Base-by-base conservation (phyloP, 2,888 invertebrate species). In the Biston betularia region DNA sequence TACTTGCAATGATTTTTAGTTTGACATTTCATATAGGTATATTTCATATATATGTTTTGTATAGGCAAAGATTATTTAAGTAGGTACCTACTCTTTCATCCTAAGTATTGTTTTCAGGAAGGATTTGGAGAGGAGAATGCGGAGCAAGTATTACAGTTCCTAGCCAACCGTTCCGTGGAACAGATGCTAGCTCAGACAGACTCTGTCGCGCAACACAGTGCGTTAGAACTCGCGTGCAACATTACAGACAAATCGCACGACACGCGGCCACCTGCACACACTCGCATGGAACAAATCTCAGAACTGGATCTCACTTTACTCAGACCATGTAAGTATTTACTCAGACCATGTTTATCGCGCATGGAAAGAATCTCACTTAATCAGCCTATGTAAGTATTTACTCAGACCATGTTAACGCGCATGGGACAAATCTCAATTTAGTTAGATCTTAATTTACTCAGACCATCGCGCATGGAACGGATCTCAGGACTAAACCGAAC, bases 81-180 rank as follows among this genome's bases (percentile, higher is more conserved):
- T 24, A 24, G n/a, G 8, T 33, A 33, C 35, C 35, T 42, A 40
- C 40, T 9, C 40, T 40, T 40, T 40, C 40, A 42, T 42, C 11
- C 10, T 10, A 45, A 45, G 6, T 24, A 0, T 53, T 14, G 15
- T 45, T 54, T 65, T 14, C 38, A 93, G 93, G 92, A 92, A 45
- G 88, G 88, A 0, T 93, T 93, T 65, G 93, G 92, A 1, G 93
- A 93, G 73, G 86, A 90, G 65, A 79, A 87, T 38, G 84, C 81
- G 0, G 85, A 89, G 0, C 87, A 84, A 69, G 76, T 79, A 0
- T 44, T 88, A 0, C 81, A 84, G n/a, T 49, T 79, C 5, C 71
- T 88, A 12, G 8, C 4, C 24, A 9, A 12, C 7, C 54, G 54
- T 10, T 54, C 89, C 0, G 35, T 89, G 0, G 92, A 92, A 70